phyloP scores from a whole-genome alignment of 2,113 vertebrate species.

The Natator depressus region DNA sequence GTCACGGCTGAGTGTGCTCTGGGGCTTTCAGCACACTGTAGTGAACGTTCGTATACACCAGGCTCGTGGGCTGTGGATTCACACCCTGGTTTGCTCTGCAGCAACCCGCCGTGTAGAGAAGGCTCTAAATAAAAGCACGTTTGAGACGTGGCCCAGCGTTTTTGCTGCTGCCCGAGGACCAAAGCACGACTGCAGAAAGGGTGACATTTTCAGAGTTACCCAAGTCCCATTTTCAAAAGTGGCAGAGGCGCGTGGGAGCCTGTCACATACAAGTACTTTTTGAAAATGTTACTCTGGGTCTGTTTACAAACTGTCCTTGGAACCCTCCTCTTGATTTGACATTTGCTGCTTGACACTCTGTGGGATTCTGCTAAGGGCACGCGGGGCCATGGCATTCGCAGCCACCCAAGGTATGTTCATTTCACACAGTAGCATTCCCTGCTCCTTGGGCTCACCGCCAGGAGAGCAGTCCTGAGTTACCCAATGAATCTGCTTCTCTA shows the following conservation, averaged over 20 bases:
- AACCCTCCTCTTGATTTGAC: background rate
- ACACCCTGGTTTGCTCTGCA: background rate
- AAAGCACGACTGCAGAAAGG: background rate
- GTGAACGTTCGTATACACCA: background rate
- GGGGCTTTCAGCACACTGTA: background rate
- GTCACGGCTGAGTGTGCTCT: background rate
- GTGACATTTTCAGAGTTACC: background rate
- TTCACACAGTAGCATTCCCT: background rate
- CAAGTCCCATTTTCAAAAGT: background rate
- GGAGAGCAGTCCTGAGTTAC: background rate
- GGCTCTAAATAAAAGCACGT: background rate
- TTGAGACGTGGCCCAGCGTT: background rate
- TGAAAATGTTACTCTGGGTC: background rate
- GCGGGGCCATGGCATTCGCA: background rate
- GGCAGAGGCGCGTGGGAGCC: background rate
- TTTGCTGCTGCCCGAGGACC: background rate
- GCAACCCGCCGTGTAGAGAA: background rate
- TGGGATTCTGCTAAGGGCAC: background rate
- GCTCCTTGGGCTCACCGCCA: no score
- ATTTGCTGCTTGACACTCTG: background rate
- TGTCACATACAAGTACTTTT: accelerated
- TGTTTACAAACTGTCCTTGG: background rate
- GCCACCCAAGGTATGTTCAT: background rate
- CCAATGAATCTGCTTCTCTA: background rate
- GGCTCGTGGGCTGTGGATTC: background rate